These are phyloP conservation scores for Heliconius sara DNA, from an alignment of 2,888 invertebrate genomes.

Conservation along the genomic window DNA sequence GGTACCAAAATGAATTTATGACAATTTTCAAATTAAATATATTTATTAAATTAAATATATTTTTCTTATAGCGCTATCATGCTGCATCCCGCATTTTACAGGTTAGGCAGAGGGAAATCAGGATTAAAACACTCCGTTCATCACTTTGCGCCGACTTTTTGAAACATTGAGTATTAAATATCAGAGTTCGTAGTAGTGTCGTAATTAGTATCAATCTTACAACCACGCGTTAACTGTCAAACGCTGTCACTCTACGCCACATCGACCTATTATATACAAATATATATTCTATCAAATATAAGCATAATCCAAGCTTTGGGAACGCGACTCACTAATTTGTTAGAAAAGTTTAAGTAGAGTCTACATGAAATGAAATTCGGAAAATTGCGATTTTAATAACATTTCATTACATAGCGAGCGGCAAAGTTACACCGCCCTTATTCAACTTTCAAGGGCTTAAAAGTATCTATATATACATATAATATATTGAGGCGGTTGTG, in stretches of 20 bases:
- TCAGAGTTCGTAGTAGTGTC: too few species aligned
- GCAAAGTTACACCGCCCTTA: conserved; percentile 23
- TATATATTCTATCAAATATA: not conserved
- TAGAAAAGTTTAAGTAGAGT: conserved; percentile 29
- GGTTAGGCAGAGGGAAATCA: too few species aligned
- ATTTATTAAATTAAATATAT: too few species aligned
- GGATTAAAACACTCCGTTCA: too few species aligned
- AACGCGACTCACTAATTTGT: conserved; percentile 28
- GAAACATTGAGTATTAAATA: too few species aligned
- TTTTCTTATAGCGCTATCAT: too few species aligned
- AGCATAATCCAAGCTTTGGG: not conserved
- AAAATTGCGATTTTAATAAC: conserved; percentile 37
- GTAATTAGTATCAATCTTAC: not conserved
- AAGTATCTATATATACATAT: conserved; percentile 10
- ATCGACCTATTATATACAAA: not conserved
- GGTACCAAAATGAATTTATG: too few species aligned
- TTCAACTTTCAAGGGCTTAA: conserved; percentile 26
- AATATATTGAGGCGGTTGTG: not conserved
- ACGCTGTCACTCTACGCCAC: not conserved
- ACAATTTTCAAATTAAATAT: too few species aligned
- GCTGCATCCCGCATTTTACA: too few species aligned
- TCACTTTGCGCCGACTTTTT: too few species aligned
- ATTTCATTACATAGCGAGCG: conserved; percentile 33
- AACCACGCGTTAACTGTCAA: not conserved
- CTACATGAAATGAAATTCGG: conserved; percentile 31